Base-by-base conservation (phyloP, 2,113 vertebrate species). In the Zosterops pallidus region DNA sequence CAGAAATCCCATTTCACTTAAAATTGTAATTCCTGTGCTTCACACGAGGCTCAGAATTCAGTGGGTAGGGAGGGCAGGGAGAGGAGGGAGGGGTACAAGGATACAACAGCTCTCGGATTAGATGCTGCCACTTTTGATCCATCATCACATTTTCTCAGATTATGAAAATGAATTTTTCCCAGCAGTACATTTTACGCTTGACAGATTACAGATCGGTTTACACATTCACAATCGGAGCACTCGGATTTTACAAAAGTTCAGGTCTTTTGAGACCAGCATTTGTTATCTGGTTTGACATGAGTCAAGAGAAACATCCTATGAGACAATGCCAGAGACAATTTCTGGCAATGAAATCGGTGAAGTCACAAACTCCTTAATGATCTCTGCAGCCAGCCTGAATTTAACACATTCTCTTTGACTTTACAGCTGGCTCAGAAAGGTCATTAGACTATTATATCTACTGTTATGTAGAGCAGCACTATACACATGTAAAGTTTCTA, bases 151-250 rank as follows among this genome's bases (percentile, higher is more conserved):
- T 60, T 83, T 65, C 93, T 94, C 78, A 69, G 82, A 97, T 97
- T 97, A 97, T 93, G 89, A 96, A 97, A 97, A 97, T 78, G 59
- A 83, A 78, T 63, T 88, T 96, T 90, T 92, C 81, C 86, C 78
- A 96, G 79, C 53, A 89, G 80, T 46, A 96, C 95, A 87, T 96
- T 97, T 97, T 86, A 92, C 76, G 86, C 92, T 67, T 97, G 94
- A 97, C 72, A 85, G 95, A 94, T 69, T 91, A 93, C 75, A 93
- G 71, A 97, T 89, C 41, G 4, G 63, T 94, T 97, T 95, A 87
- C 88, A 75, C 79, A 71, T 84, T 86, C 53, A 77, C 63, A 89
- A 89, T 3, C 26, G 82, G 33, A 78, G 79, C 78, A 67, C 72
- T 82, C 8, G 0, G 68, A 95, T 92, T 90, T 91, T 53, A 49